These are phyloP conservation scores for Lepidotrigona ventralis DNA, from an alignment of 1,140 invertebrate species.

Conservation along the genomic window DNA sequence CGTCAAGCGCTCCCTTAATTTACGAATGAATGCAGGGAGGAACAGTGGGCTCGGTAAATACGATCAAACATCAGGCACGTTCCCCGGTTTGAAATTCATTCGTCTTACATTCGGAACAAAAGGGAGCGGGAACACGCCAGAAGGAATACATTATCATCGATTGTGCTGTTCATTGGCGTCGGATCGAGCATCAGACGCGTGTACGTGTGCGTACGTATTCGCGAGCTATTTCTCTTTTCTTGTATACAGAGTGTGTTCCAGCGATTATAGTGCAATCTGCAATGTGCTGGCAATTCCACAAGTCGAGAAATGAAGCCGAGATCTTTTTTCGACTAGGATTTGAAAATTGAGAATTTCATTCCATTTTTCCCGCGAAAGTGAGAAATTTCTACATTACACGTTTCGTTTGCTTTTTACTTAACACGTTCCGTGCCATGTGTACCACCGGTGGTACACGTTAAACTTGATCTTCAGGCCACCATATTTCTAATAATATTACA, in stretches of 20 bases:
- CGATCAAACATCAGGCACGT: background rate
- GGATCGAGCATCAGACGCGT: background rate
- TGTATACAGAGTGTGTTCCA: background rate
- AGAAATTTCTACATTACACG: background rate
- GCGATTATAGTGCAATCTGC: background rate
- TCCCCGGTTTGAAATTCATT: conserved; percentile 9
- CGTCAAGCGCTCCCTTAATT: background rate
- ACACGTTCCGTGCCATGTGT: too few species aligned
- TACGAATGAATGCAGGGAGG: background rate
- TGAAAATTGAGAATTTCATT: background rate
- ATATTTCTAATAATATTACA: too few species aligned
- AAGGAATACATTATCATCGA: conserved; percentile 34
- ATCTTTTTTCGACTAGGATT: background rate
- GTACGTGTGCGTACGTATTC: background rate
- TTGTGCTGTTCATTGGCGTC: conserved; percentile 22
- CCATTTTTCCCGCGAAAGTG: background rate
- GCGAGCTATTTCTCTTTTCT: background rate
- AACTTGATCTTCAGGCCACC: too few species aligned
- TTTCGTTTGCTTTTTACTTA: too few species aligned
- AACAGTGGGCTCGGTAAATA: background rate
- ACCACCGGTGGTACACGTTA: too few species aligned
- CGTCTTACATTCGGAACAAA: conserved; percentile 14
- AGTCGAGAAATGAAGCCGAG: background rate
- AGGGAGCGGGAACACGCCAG: background rate
- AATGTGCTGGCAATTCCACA: too few species aligned